These are phyloP conservation scores for Astreopora myriophthalma DNA, from an alignment of 64 coral and sea anemone genomes.

Conservation along the genomic window DNA sequence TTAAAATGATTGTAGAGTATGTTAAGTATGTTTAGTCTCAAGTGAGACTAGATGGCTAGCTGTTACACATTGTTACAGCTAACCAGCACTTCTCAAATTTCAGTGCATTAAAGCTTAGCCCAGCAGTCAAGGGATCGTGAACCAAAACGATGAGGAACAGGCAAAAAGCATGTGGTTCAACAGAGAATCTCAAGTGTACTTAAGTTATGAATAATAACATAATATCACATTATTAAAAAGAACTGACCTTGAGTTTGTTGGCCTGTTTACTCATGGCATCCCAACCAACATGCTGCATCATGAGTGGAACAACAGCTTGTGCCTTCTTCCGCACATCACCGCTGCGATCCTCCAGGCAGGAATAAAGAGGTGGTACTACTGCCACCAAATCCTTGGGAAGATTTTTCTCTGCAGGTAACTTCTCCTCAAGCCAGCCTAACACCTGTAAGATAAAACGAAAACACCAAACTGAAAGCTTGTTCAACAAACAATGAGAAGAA, in stretches of 20 bases:
- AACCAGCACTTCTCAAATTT: too few species aligned
- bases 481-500: neutral
- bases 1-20: too few species aligned
- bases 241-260: constrained; percentile 91
- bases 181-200: neutral
- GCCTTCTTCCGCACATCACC: constrained; percentile 96
- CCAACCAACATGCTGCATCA: constrained; percentile 94
- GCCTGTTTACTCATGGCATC: constrained; percentile 93
- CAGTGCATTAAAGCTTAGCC: too few species aligned
- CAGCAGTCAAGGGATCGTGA: too few species aligned
- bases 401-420: constrained; percentile 77
- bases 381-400: constrained; percentile 67
- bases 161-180: neutral
- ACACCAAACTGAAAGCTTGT: neutral
- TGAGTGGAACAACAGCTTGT: constrained; percentile 81
- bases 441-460: constrained; percentile 35
- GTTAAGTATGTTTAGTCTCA: too few species aligned
- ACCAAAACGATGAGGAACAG: neutral
- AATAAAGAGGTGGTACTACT: constrained; percentile 79
- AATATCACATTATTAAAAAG: neutral
- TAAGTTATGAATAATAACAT: neutral
- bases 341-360: constrained; percentile 79
- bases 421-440: constrained; percentile 95
- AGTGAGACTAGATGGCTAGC: too few species aligned
- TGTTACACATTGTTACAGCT: too few species aligned